A percentile compares a stretch with the other conserved stretches of the same genome.
Conservation (phyloP, 1,140 invertebrate species). For the Drosophila melanica region DNA sequence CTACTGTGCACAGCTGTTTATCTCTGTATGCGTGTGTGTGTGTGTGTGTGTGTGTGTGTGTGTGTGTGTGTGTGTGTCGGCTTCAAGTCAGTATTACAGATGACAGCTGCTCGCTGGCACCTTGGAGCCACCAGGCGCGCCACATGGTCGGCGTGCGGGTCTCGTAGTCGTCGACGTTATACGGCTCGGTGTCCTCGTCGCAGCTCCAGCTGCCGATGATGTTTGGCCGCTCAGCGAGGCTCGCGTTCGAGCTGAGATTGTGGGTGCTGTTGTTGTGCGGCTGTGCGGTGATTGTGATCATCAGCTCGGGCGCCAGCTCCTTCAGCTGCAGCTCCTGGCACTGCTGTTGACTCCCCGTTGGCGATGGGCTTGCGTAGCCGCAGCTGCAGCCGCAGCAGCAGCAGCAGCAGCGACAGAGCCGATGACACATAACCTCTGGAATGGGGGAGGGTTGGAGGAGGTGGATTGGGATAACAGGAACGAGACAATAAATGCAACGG, state of each 20-base stretch:
- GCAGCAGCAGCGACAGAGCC: constrained; percentile 16
- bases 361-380: neutral
- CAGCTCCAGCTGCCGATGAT: constrained; percentile 32
- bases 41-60: no score
- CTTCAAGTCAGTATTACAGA: neutral
- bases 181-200: constrained; percentile 44
- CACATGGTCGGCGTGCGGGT: constrained; percentile 33
- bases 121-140: constrained; percentile 45
- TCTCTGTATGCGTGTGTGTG: no score
- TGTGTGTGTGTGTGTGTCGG: no score
- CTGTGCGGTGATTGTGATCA: constrained; percentile 23
- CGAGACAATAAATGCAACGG: no score
- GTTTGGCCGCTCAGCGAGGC: constrained; percentile 22
- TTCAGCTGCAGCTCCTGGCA: constrained; percentile 21
- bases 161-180: constrained; percentile 45
- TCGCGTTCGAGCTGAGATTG: constrained; percentile 14
- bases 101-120: constrained; percentile 9
- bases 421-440: neutral
- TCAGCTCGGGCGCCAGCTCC: constrained; percentile 1
- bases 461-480: no score
- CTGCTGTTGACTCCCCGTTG: neutral
- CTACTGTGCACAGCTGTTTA: no score
- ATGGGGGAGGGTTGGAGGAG: no score
- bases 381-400: constrained; percentile 4
- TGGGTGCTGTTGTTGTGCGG: constrained; percentile 1